phyloP scores from a whole-genome alignment of 2,113 vertebrate genomes.

The Poeciliopsis turrubarensis region DNA sequence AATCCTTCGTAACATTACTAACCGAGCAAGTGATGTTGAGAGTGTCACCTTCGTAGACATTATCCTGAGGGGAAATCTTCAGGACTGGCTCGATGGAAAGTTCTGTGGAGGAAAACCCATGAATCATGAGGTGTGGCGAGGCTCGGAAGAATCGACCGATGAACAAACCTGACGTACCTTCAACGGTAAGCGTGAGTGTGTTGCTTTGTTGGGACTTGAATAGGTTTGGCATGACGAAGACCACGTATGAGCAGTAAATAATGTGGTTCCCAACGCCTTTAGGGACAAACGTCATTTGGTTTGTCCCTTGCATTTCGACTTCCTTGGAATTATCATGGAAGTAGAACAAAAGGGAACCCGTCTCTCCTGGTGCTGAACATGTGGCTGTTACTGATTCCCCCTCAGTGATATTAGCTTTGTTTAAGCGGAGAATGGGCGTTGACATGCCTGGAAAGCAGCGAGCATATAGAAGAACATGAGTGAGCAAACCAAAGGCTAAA shows the following conservation, averaged over 20 bases:
- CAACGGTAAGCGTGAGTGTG: conserved; percentile 40
- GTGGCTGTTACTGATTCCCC: conserved; percentile 51
- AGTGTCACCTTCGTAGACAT: conserved; percentile 74
- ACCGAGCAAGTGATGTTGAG: conserved; percentile 61
- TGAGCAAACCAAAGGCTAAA: neutral
- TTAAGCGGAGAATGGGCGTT: conserved; percentile 58
- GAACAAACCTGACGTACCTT: conserved; percentile 44
- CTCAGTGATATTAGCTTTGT: conserved; percentile 36
- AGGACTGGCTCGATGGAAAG: conserved; percentile 51
- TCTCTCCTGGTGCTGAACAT: conserved; percentile 67
- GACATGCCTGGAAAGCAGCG: conserved; percentile 62
- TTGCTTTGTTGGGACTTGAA: conserved; percentile 55
- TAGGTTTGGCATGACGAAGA: neutral
- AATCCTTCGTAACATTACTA: accelerated
- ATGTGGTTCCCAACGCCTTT: conserved; percentile 13
- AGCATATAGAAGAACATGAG: neutral
- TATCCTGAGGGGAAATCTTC: conserved; percentile 46
- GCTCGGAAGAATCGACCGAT: neutral
- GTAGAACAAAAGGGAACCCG: conserved; percentile 52
- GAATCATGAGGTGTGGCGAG: neutral
- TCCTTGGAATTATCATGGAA: conserved; percentile 46
- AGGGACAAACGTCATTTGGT: neutral
- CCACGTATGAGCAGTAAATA: conserved; percentile 65
- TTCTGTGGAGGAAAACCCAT: conserved; percentile 54
- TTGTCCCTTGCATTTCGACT: neutral